These are phyloP conservation scores for Mermis nigrescens DNA, from an alignment of 2,888 invertebrate species.

Conservation along the genomic window DNA sequence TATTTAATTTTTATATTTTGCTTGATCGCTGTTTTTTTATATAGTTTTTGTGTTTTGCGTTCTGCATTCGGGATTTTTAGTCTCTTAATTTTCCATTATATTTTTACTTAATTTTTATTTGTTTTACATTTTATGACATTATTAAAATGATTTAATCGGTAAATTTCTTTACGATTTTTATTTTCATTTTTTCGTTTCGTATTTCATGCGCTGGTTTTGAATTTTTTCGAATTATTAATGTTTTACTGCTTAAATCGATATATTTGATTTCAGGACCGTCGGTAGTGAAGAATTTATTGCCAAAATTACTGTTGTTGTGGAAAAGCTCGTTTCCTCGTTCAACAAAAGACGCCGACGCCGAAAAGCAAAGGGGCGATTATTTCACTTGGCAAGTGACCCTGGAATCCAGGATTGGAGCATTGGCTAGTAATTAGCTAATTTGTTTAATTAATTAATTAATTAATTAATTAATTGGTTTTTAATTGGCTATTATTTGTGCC, in stretches of 20 bases:
- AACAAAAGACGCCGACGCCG: constrained; percentile 83
- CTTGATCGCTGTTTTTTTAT: too few relatives aligned
- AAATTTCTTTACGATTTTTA: background rate
- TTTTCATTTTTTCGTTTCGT: background rate
- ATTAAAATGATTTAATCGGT: too few relatives aligned
- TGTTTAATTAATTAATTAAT: too few relatives aligned
- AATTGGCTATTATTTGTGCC: too few relatives aligned
- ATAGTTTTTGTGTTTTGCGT: too few relatives aligned
- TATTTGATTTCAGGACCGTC: constrained; percentile 49
- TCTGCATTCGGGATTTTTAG: too few relatives aligned
- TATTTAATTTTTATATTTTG: too few relatives aligned
- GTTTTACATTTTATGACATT: too few relatives aligned
- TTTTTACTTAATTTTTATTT: too few relatives aligned
- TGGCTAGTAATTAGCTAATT: constrained; percentile 49
- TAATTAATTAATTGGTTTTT: too few relatives aligned
- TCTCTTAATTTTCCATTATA: too few relatives aligned
- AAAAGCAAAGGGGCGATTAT: constrained; percentile 76
- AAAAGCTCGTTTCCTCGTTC: constrained; percentile 91
- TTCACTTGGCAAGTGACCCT: constrained; percentile 88
- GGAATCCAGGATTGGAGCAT: constrained; percentile 82
- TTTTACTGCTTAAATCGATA: background rate
- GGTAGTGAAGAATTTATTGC: constrained; percentile 72
- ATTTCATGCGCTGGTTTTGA: background rate
- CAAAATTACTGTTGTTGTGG: constrained; percentile 82
- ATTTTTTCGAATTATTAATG: background rate